Base-by-base conservation (phyloP, 2,888 invertebrate species). In the Danaus chrysippus region DNA sequence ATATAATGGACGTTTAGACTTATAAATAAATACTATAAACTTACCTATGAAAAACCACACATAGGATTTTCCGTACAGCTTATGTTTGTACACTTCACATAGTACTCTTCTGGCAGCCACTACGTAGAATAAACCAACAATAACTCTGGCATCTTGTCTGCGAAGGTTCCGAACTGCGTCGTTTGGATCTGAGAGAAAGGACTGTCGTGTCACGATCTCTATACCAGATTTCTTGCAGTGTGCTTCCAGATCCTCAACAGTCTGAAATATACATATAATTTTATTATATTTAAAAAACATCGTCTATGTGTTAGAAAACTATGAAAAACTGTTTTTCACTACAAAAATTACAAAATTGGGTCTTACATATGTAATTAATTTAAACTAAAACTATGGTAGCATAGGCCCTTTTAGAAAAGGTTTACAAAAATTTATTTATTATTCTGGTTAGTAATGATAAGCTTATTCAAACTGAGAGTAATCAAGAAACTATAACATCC, bases 21-120 rank as follows among this genome's bases (percentile, higher is more conserved):
- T n/a, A 13, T 13, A n/a, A 53, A 57, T 10, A 53, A 52, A 11
- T 19, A 42, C 34, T 42, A 1, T 56, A 10, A 19, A 79, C 93
- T 93, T 81, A 94, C 98, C 99, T 75, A 99, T 99, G 86, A 99
- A 98, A 86, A 99, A 98, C 99, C 99, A 99, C 34, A 99, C 99
- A 88, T 99, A 97, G 49, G 96, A 96, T 74, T 97, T 96, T 13
- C 99, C 99, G 81, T 96, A 99, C 19, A 99, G 92, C 66, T 95
- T 94, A 78, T 98, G 96, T 78, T 97, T 97, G 91, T 97, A 98
- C 73, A 98, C 95, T 87, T 99, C 98, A 84, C 99, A 99, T 17
- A 99, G 94, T 0, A 99, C 99, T 58, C 97, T 92, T 59, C 99
- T 92, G 0, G 99, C 99, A 53, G 98, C 98, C 9, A 98, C 98